phyloP scores from a whole-genome alignment of 2,113 vertebrate species.

The Stegostoma tigrinum region DNA sequence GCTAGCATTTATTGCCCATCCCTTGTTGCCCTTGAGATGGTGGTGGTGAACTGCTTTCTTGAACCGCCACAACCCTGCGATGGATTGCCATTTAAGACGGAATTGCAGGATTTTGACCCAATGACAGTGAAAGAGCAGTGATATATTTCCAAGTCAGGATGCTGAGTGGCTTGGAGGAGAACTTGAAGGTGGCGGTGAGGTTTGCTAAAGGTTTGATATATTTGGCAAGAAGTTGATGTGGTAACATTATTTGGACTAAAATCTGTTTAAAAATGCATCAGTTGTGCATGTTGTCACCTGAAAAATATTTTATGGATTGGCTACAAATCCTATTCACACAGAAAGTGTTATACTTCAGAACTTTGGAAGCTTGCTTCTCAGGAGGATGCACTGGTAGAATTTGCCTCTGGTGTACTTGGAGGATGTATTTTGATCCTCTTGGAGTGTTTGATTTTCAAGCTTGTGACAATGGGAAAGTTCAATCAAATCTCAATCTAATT shows the following conservation, averaged over 20 bases:
- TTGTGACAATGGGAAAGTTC: neutral
- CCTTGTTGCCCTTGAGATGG: too few species aligned
- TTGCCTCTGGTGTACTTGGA: neutral
- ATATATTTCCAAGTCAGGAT: too few species aligned
- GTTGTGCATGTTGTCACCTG: neutral
- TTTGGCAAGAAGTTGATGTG: neutral
- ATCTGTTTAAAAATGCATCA: neutral
- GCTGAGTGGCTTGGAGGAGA: too few species aligned
- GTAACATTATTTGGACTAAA: neutral
- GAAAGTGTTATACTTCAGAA: neutral
- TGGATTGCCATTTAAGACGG: too few species aligned
- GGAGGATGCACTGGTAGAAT: neutral
- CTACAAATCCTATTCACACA: neutral
- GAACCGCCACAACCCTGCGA: too few species aligned
- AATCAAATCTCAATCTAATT: neutral
- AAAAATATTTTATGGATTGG: neutral
- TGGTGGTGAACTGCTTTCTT: too few species aligned
- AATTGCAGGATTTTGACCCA: too few species aligned
- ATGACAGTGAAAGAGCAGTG: too few species aligned
- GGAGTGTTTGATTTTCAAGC: neutral
- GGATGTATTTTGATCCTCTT: neutral
- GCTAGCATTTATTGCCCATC: too few species aligned
- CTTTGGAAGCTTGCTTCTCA: neutral
- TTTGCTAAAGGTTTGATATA: neutral
- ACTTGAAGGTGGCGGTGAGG: neutral